phyloP scores from a whole-genome alignment of 1,140 invertebrate genomes.

The Aphaenogaster rudis region DNA sequence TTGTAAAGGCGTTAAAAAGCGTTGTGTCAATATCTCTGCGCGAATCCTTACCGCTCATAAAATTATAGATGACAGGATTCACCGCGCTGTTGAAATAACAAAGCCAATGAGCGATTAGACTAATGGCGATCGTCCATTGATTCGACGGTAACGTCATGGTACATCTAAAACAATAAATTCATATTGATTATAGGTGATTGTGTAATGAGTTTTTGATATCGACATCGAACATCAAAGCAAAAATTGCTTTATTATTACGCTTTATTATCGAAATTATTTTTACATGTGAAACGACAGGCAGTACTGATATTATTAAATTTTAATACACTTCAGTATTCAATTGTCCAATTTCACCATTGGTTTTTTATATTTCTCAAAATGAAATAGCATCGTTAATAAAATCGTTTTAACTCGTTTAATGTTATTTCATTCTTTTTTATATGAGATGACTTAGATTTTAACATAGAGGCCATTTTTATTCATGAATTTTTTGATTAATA shows the following conservation, averaged over 20 bases:
- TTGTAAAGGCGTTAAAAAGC: not conserved
- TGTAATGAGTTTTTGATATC: not conserved
- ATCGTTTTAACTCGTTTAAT: not conserved
- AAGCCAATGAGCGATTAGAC: slow-evolving; percentile 92
- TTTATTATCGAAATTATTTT: no score
- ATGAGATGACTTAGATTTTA: no score
- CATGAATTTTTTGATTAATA: no score
- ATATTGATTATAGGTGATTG: not conserved
- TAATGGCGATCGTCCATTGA: slow-evolving; percentile 88
- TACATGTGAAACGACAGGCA: no score
- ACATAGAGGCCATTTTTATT: no score
- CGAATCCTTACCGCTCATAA: slow-evolving; percentile 94
- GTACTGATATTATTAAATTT: no score
- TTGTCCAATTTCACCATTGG: not conserved
- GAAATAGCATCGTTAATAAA: not conserved
- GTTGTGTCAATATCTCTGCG: not conserved
- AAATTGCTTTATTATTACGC: not conserved
- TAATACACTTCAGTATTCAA: no score
- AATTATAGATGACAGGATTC: slow-evolving; percentile 97
- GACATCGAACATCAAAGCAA: not conserved
- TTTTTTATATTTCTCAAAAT: not conserved
- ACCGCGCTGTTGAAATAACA: slow-evolving; percentile 96
- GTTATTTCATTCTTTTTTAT: not conserved
- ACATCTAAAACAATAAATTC: slow-evolving; percentile 87
- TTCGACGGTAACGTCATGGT: slow-evolving; percentile 89